A percentile compares a stretch with the other conserved stretches of the same genome.
Evolutionary conservation across 2,113 vertebrate species (phyloP).

Genomic region (Oxyruncus cristatus): DNA sequence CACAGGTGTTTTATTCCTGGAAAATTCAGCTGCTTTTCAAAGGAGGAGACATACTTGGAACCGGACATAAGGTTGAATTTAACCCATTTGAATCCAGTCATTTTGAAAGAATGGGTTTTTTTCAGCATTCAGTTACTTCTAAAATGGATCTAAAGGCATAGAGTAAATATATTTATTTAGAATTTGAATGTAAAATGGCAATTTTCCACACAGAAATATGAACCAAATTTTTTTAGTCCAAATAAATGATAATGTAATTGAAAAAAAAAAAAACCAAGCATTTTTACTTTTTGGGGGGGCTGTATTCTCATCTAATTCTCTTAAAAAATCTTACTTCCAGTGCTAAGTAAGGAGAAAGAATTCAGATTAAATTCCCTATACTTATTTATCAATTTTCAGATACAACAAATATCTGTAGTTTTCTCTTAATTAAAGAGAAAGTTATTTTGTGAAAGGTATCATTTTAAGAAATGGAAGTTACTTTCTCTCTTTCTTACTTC

Average conservation of each 20-base stretch:
- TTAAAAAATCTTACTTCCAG: not conserved
- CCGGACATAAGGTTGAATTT: not conserved
- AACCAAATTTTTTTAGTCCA: accelerated
- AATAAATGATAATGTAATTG: not conserved
- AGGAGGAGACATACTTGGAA: not conserved
- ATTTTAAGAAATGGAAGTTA: not conserved
- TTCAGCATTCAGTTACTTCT: not conserved
- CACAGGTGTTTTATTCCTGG: not conserved
- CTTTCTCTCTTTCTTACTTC: not conserved
- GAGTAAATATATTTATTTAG: not conserved
- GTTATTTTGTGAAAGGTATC: not conserved
- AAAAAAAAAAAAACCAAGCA: not conserved
- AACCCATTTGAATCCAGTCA: not conserved
- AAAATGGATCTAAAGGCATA: not conserved
- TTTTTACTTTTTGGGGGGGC: not conserved
- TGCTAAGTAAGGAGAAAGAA: not conserved
- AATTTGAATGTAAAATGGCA: not conserved
- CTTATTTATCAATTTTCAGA: not conserved
- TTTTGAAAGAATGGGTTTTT: not conserved
- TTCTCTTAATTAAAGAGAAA: not conserved
- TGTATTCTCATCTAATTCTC: not conserved
- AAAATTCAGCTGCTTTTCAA: not conserved
- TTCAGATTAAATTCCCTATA: not conserved
- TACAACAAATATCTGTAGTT: not conserved
- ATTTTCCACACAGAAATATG: not conserved